These are phyloP conservation scores for Turritopsis rubra DNA, from an alignment of 30 jellyfish, hydroid and myxozoan species.

Conservation along the genomic window DNA sequence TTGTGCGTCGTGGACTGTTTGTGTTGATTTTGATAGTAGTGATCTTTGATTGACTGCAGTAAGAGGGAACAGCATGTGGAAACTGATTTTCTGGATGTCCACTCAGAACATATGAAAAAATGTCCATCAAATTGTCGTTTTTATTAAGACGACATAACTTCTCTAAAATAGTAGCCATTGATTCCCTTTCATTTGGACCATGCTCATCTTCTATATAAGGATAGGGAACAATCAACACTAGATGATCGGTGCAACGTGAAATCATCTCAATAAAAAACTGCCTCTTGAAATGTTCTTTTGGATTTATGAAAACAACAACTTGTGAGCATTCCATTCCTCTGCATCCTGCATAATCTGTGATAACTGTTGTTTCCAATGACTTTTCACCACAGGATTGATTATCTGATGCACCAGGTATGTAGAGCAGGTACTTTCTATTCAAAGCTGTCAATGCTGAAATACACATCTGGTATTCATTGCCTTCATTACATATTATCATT, in stretches of 20 bases:
- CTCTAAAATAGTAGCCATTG: background rate
- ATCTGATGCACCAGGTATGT: background rate
- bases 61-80: background rate
- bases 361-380: background rate
- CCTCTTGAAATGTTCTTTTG: background rate
- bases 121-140: background rate
- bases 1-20: background rate
- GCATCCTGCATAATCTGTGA: background rate
- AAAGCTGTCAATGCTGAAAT: background rate
- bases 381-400: background rate
- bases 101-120: background rate
- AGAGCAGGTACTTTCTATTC: background rate
- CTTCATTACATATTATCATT: background rate
- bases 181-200: background rate
- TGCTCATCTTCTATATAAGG: background rate
- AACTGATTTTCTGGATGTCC: background rate
- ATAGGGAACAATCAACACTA: background rate
- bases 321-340: constrained; percentile 6
- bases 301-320: background rate
- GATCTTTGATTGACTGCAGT: background rate
- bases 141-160: background rate
- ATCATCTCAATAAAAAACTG: background rate
- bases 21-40: background rate
- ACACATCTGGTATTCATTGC: background rate
- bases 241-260: constrained; percentile 1